Percentiles rank a stretch among this genome's conserved stretches.
phyloP scores from a whole-genome alignment of 2,888 invertebrate genomes.

The Oxyteleia sp. region DNA sequence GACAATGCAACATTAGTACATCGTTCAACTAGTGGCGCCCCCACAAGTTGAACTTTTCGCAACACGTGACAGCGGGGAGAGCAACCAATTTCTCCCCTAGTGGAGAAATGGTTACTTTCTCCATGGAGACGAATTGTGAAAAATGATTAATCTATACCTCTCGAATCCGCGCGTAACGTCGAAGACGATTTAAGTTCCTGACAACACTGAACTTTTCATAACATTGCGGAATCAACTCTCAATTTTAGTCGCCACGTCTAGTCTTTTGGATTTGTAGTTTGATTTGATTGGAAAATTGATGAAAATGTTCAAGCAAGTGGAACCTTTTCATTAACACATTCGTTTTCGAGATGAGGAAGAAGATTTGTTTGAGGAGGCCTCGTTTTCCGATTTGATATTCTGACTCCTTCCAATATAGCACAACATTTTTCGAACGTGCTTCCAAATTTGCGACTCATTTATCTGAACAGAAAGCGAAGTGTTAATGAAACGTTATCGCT shows the following conservation, averaged over 20 bases:
- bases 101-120: no score
- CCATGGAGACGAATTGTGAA: no score
- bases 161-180: background rate
- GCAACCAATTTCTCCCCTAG: no score
- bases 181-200: conserved; percentile 16
- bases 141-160: conserved; percentile 4
- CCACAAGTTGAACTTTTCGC: no score
- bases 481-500: conserved; percentile 12
- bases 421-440: no score
- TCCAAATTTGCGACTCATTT: background rate
- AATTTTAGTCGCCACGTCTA: conserved; percentile 21
- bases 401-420: no score
- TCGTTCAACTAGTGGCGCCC: no score
- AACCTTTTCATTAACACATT: conserved; percentile 9
- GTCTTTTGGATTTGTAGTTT: conserved; percentile 19
- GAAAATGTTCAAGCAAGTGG: conserved; percentile 7
- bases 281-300: conserved; percentile 4
- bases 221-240: background rate
- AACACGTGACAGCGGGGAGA: no score
- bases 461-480: background rate
- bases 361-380: no score
- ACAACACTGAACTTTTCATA: conserved; percentile 5
- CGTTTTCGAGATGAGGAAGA: background rate
- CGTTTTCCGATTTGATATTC: no score
- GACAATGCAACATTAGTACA: no score